Evolutionary conservation across 2,888 invertebrate genomes (phyloP), one percentile per base, ranked within the genome.

Genomic region (Mamestra brassicae): DNA sequence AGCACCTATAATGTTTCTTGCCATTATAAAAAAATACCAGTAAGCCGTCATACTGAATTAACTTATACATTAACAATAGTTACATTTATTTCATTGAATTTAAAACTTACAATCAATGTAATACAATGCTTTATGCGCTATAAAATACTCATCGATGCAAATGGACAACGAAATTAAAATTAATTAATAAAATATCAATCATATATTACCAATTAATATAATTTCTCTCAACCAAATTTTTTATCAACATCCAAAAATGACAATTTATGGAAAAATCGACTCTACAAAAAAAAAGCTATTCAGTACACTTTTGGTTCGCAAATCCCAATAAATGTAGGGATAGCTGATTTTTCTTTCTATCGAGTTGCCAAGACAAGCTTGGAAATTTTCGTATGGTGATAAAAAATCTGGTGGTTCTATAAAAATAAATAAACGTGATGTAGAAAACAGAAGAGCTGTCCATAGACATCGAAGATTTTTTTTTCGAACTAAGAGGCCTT

Each of bases 401-500:
- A 2, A 34, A 34, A 34, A 26, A 61, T 26, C 26, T 26, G 26
- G 10, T 2, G 38, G 2, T n/a, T 38, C 1, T 15, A 13, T 50
- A 57, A 57, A 7, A 45, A 54, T 26, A 42, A 55, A 62, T 47
- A 45, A 57, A 76, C 0, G 81, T 68, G 64, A 76, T 81, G 58
- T 67, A 52, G 10, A n/a, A 55, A 64, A 52, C 55, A 6, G 34
- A 36, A 52, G 45, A 34, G 26, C 55, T 62, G 70, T 62, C 72
- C 71, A 71, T 68, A 34, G 36, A 76, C 74, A 81, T 67, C 71
- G 64, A 76, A 64, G 36, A 34, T 50, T 42, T 69, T 63, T 69
- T 81, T 78, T 50, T 80, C 69, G 78, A 81, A 57, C 87, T 84
- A 85, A 63, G 70, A 80, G 71, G 70, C 78, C 75, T 67, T 78